Evolutionary conservation across 2,888 invertebrate species (phyloP).

Genomic region (Eurois occulta): DNA sequence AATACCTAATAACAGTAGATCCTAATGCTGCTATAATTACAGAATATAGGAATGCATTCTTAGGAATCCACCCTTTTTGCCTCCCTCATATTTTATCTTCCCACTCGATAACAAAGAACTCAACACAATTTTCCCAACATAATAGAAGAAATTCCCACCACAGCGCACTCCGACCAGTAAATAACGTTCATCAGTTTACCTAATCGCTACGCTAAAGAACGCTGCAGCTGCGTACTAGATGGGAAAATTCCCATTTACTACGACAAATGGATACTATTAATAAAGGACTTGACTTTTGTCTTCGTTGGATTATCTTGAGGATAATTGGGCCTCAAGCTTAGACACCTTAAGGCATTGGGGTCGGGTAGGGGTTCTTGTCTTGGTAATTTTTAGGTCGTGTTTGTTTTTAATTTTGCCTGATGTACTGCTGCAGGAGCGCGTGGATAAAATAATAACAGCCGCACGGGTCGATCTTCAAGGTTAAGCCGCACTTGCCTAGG

Average conservation of each 20-base stretch:
- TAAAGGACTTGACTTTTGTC: slow-evolving; percentile 57
- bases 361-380: neutral
- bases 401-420: slow-evolving; percentile 13
- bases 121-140: slow-evolving; percentile 13
- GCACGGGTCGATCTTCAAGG: neutral
- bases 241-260: slow-evolving; percentile 55
- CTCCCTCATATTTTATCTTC: slow-evolving; percentile 7
- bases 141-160: slow-evolving; percentile 28
- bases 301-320: slow-evolving; percentile 39
- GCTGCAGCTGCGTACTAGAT: slow-evolving; percentile 54
- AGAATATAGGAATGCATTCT: neutral
- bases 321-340: slow-evolving; percentile 3
- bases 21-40: neutral
- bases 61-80: neutral
- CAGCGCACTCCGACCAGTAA: slow-evolving; percentile 31
- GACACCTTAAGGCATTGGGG: neutral
- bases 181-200: slow-evolving; percentile 58
- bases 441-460: too few relatives aligned
- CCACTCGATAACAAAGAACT: slow-evolving; percentile 9
- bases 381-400: neutral
- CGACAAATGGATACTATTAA: slow-evolving; percentile 60
- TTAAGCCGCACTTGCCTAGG: neutral
- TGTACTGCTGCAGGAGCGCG: neutral
- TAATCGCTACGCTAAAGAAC: slow-evolving; percentile 52
- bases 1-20: neutral